Percentiles rank a stretch among this genome's conserved stretches.
Conservation (phyloP, 2,888 invertebrate species). For the Aquatica leii region DNA sequence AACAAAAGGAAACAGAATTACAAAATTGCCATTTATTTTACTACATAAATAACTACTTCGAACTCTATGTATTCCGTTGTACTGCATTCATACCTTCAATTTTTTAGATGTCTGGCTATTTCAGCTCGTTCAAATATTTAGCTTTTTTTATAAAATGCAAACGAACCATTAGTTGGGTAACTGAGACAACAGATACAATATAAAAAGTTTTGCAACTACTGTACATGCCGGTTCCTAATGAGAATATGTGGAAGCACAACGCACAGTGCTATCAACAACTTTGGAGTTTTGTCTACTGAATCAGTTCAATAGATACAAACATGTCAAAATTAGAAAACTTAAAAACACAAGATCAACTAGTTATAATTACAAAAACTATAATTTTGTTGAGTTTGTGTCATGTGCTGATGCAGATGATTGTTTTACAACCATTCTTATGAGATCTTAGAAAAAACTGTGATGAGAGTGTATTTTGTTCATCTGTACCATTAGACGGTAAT, state of each 20-base stretch:
- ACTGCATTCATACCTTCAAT: too few relatives aligned
- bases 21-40: neutral
- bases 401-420: conserved; percentile 2
- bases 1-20: neutral
- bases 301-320: neutral
- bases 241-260: neutral
- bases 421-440: neutral
- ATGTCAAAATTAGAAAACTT: neutral
- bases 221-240: neutral
- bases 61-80: neutral
- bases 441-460: neutral
- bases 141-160: too few relatives aligned
- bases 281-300: neutral
- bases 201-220: neutral
- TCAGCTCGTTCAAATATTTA: too few relatives aligned
- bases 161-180: too few relatives aligned
- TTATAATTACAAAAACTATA: neutral
- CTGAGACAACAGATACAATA: neutral
- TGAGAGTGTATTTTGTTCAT: neutral
- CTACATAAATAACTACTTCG: neutral
- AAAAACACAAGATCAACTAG: neutral
- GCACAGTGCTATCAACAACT: neutral
- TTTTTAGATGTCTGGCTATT: too few relatives aligned
- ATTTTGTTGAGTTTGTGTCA: neutral
- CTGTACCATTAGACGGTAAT: neutral